Conservation (phyloP, 2,113 vertebrate genomes). For the Prunella himalayana region DNA sequence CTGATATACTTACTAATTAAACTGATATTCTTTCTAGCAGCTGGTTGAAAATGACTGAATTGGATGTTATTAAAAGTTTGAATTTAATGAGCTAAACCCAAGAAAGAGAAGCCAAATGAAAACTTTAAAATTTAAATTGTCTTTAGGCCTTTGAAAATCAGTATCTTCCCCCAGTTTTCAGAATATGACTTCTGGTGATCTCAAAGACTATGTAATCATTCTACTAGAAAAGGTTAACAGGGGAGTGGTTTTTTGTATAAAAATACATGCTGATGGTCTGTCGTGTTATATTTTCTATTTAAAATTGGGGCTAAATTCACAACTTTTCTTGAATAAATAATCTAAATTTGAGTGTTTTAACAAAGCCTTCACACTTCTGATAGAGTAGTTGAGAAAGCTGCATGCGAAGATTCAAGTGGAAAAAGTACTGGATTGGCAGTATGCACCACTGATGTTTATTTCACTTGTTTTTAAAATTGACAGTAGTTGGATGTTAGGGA, state of each 20-base stretch:
- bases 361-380: background rate
- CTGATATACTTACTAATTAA: constrained; percentile 27
- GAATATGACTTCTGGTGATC: background rate
- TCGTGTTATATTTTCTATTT: background rate
- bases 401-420: background rate
- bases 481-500: background rate
- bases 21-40: constrained; percentile 28
- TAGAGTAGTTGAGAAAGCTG: background rate
- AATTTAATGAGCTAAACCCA: background rate
- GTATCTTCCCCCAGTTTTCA: background rate
- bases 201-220: background rate
- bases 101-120: background rate
- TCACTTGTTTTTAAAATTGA: background rate
- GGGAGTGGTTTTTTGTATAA: background rate
- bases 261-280: background rate
- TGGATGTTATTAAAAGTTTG: background rate
- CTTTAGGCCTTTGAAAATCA: background rate
- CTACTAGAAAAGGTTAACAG: background rate
- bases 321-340: background rate
- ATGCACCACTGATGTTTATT: background rate
- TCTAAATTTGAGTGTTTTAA: background rate
- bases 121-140: background rate
- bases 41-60: constrained; percentile 24
- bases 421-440: background rate
- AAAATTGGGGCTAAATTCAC: background rate